Conservation (phyloP, 2,113 vertebrate genomes). For the Callaeas wilsoni region DNA sequence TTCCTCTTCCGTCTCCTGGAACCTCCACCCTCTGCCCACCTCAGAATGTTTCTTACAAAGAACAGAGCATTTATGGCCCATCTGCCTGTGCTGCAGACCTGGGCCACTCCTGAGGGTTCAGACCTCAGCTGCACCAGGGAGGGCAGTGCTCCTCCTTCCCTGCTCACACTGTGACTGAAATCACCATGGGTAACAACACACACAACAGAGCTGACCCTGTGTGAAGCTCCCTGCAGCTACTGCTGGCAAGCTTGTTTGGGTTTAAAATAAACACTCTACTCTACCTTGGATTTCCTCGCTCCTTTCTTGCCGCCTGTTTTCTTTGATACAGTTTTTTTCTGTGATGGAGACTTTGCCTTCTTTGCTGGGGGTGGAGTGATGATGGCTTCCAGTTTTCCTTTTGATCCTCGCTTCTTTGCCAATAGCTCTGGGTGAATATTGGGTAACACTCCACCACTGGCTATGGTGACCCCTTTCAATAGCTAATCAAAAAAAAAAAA, state of each 20-base stretch:
- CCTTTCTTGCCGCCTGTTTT: slow-evolving; percentile 81
- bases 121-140: background rate
- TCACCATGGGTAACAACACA: background rate
- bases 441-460: slow-evolving; percentile 94
- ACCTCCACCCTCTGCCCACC: background rate
- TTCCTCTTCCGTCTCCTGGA: background rate
- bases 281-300: slow-evolving; percentile 86
- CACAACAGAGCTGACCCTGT: fast-evolving
- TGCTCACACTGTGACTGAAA: background rate
- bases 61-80: background rate
- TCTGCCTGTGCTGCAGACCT: background rate
- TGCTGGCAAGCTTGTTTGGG: background rate
- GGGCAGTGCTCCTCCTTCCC: background rate
- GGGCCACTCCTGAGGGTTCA: background rate
- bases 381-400: slow-evolving; percentile 93
- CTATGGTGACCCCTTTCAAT: slow-evolving; percentile 96
- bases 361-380: slow-evolving; percentile 89
- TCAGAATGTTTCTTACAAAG: background rate
- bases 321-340: slow-evolving; percentile 86
- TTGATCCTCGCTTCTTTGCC: slow-evolving; percentile 93
- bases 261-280: background rate
- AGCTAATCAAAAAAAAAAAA: slow-evolving; percentile 71
- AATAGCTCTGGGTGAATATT: slow-evolving; percentile 96
- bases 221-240: background rate
- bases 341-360: slow-evolving; percentile 85